Base-by-base conservation (phyloP, 1,140 invertebrate genomes). In the Eupeodes corollae region DNA sequence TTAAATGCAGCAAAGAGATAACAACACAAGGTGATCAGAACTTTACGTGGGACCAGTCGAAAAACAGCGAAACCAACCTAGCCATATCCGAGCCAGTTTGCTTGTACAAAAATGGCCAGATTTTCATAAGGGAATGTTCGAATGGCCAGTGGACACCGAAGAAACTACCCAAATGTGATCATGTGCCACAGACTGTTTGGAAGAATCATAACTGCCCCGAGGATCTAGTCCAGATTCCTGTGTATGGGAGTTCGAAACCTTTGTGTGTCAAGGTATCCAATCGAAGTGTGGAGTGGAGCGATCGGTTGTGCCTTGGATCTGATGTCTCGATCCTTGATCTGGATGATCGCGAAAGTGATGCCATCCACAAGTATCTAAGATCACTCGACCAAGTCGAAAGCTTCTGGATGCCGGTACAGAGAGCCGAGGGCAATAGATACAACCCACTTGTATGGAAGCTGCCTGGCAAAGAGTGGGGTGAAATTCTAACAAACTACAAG, bases 401-500 rank as follows among this genome's bases (percentile, higher is more conserved):
- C 6, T 58, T 58, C 41, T 70, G 68, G 67, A 33, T 68, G 14
- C 65, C 62, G 14, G 44, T 55, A 34, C 47, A 33, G n/a, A 47
- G 55, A 12, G 46, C 39, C 39, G 56, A 52, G 41, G 54, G 10
- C 2, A 48, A 31, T 40, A 52, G 30, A 46, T 57, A 42, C 13
- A 54, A 50, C 37, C 59, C 61, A 26, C 50, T 56, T 34, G 50
- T 56, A 26, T 56, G 63, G 42, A 52, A 51, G 6, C 48, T 64
- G 40, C 55, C 61, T 6, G 68, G 66, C 15, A 44, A 58, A 45
- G 49, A 39, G 0, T 69, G 58, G 59, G 57, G 56, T 21, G 39
- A 57, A 11, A 30, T 47, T 16, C 12, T 58, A 12, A 19, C 40
- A 33, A 41, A 45, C 12, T 13, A 3, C 6, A 42, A 57, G 15